phyloP scores from a whole-genome alignment of 2,113 vertebrate species.

The Clarias macrocephalus region DNA sequence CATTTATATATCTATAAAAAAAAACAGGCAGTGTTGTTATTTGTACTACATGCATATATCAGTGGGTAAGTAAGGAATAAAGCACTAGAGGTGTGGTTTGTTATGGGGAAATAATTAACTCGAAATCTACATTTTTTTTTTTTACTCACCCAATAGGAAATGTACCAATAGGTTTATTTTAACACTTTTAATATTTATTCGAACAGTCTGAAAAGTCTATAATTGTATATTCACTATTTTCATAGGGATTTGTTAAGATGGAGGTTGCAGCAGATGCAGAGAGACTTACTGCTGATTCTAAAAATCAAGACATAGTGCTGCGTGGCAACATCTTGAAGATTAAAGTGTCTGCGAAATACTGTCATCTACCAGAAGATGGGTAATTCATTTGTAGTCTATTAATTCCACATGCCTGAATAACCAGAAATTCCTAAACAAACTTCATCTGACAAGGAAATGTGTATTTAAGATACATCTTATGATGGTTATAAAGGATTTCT shows the following conservation, averaged over 20 bases:
- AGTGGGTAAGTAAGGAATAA: not conserved
- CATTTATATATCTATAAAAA: too few species aligned
- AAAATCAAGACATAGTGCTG: conserved; percentile 13
- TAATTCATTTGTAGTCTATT: conserved; percentile 39
- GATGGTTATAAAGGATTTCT: not conserved
- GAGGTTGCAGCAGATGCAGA: conserved; percentile 53
- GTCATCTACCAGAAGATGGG: conserved; percentile 55
- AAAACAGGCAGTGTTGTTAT: not conserved
- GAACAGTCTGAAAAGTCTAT: not conserved
- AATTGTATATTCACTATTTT: not conserved
- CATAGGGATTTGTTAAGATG: conserved; percentile 61
- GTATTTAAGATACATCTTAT: not conserved
- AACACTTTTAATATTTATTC: not conserved
- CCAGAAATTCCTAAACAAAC: not conserved
- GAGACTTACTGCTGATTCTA: conserved; percentile 45
- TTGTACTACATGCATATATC: not conserved
- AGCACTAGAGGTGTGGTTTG: not conserved
- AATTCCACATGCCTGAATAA: not conserved
- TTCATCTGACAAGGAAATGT: not conserved
- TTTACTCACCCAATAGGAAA: not conserved
- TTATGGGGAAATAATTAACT: not conserved
- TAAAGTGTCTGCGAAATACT: conserved; percentile 58
- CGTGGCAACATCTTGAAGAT: conserved; percentile 24
- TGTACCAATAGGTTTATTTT: not conserved
- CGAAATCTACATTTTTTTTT: too few species aligned